Evolutionary conservation across 2,113 vertebrate genomes (phyloP).

Genomic region (Platysteira castanea): DNA sequence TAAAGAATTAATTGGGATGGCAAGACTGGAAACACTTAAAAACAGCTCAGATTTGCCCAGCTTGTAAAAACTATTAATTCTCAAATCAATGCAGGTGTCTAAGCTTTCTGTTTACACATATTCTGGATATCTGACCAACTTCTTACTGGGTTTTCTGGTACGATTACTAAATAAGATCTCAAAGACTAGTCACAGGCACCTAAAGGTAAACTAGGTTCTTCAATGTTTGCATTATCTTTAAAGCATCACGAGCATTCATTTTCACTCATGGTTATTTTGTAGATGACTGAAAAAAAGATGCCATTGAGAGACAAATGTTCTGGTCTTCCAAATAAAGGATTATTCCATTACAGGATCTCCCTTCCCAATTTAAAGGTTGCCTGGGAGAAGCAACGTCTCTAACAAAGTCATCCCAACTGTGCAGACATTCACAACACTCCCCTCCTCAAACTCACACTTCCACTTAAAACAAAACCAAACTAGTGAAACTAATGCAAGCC

Average conservation of each 20-base stretch:
- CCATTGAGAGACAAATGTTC: background rate
- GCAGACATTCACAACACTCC: background rate
- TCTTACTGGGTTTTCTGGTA: background rate
- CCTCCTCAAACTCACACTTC: background rate
- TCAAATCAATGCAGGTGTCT: background rate
- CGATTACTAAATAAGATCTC: background rate
- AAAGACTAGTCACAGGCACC: background rate
- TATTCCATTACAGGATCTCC: background rate
- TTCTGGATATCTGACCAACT: background rate
- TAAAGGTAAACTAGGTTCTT: background rate
- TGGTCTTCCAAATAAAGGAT: background rate
- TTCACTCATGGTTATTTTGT: background rate
- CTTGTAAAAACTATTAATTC: background rate
- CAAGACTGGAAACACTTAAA: background rate
- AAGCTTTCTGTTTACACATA: background rate
- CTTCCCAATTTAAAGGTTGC: background rate
- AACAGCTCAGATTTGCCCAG: background rate
- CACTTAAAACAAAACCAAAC: background rate
- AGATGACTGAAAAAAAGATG: background rate
- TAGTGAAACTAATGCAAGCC: background rate
- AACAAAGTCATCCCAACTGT: background rate
- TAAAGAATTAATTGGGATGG: background rate
- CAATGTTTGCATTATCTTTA: background rate
- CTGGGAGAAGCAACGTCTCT: background rate
- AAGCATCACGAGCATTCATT: background rate